Evolutionary conservation across 2,797 vertebrate genomes (phyloP), one percentile per base, ranked within the genome.

Genomic region (Bradypodion ventrale): DNA sequence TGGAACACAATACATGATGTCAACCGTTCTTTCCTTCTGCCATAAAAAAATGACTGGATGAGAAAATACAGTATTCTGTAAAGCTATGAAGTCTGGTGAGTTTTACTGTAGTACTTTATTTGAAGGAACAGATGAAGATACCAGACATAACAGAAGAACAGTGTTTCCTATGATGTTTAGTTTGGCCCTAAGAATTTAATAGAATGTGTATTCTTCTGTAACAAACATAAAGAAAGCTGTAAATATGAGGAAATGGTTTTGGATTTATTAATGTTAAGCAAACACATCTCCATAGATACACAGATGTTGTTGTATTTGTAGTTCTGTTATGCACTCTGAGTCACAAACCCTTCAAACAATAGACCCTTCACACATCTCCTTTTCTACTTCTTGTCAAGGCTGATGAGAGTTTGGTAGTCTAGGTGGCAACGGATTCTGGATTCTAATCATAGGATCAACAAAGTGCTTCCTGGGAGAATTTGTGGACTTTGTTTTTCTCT

Each of bases 221-320:
- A 32, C 80, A 83, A 56, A 56, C 79, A 74, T 78, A 85, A 63
- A 85, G 40, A 23, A 75, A 81, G 75, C 80, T 88, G 73, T 81
- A 70, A 73, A 69, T 29, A 49, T 25, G 59, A 87, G 88, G 37
- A 83, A 73, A 37, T 40, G 40, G 21, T 85, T 80, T 52, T 15
- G 82, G 72, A 49, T 56, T 68, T 29, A 60, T 68, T 56, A 7
- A 8, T 40, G 1, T 21, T 42, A 56, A 80, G 27, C 60, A n/a
- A 52, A 2, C 19, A 37, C 29, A 80, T 63, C 32, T 15, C 68
- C 9, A 80, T 75, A 37, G 29, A 83, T 80, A 76, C 87, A 56
- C 80, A n/a, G n/a, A n/a, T 81, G 78, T 82, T 74, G 83, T 62
- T 83, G 86, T 70, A 82, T 65, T 60, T 83, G 87, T 79, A 60